Percentiles rank a stretch among this genome's conserved stretches.
These are phyloP conservation scores for Ciconia stormi DNA, from an alignment of 2,113 vertebrate species.

Conservation along the genomic window DNA sequence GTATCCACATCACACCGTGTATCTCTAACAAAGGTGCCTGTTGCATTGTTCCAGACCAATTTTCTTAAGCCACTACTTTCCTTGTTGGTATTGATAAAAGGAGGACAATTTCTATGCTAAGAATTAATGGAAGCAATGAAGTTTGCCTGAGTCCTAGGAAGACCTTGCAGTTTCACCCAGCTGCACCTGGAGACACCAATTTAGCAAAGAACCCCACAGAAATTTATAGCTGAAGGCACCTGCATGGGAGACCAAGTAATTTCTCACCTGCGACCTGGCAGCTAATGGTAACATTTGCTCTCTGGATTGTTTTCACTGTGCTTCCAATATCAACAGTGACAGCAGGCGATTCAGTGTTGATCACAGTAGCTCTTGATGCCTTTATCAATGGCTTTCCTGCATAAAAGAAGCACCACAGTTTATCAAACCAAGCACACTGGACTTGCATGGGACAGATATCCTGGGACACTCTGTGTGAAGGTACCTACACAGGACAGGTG, in stretches of 20 bases:
- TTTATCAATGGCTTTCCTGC: conserved; percentile 83
- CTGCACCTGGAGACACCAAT: background rate
- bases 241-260: background rate
- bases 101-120: background rate
- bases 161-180: background rate
- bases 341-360: conserved; percentile 69
- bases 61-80: background rate
- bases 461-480: background rate
- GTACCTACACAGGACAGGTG: background rate
- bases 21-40: background rate
- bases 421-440: background rate
- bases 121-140: background rate
- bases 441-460: background rate
- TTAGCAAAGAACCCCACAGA: background rate
- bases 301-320: conserved; percentile 73
- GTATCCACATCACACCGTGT: fast-evolving
- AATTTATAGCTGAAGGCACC: background rate
- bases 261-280: conserved; percentile 83
- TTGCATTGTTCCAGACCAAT: fast-evolving
- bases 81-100: background rate
- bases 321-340: conserved; percentile 75
- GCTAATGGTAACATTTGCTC: conserved; percentile 77
- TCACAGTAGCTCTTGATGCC: conserved; percentile 62
- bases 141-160: background rate
- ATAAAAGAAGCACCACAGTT: conserved; percentile 12